Evolutionary conservation across 2,797 vertebrate genomes (phyloP).

Genomic region (Varecia variegata): DNA sequence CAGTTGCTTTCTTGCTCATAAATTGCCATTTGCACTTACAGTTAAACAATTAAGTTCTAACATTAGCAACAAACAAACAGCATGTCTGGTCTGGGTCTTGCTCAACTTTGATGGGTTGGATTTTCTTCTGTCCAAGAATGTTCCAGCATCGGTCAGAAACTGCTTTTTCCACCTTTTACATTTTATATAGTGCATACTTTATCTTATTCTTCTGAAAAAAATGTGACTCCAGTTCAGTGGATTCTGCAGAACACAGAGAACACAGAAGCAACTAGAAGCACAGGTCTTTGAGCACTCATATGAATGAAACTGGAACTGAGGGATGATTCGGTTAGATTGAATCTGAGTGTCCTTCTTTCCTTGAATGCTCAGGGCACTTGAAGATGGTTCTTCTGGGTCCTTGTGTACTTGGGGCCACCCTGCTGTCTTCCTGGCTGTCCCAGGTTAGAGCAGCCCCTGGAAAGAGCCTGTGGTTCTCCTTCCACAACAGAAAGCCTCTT

Average conservation of each 20-base stretch:
- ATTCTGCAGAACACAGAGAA: background rate
- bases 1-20: background rate
- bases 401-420: no score
- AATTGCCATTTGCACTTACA: background rate
- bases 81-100: background rate
- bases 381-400: no score
- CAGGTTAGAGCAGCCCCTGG: accelerated
- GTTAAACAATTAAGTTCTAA: background rate
- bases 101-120: background rate
- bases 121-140: background rate
- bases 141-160: background rate
- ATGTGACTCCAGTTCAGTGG: background rate
- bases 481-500: background rate
- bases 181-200: background rate
- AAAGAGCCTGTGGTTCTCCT: background rate
- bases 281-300: background rate
- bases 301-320: background rate
- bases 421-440: background rate
- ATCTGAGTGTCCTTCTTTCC: no score
- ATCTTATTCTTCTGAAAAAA: background rate
- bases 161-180: background rate
- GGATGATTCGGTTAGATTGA: accelerated
- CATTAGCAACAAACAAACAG: no score
- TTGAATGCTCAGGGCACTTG: background rate
- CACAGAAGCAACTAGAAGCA: background rate